Evolutionary conservation across 2,797 vertebrate species (phyloP), one percentile per base, ranked within the genome.

Genomic region (Sebastes paucispinis): DNA sequence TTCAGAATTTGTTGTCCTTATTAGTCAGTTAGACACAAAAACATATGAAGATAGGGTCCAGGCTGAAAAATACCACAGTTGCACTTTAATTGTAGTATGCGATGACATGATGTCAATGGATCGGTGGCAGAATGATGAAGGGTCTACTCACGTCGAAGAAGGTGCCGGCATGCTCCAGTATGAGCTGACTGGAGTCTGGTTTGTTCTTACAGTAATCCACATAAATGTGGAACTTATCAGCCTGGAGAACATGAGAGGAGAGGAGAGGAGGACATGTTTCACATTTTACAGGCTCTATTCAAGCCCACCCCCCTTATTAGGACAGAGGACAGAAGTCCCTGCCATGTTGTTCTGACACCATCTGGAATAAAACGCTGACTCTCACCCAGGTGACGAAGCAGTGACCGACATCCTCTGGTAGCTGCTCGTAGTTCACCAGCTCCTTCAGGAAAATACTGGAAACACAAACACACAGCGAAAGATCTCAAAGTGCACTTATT

Each of bases 191-290:
- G 89, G 98, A 99, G 94, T 99, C 98, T 3, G 98, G 98, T 86
- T 99, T 99, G 93, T 99, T 99, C 94, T 98, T 99, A 94, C 98
- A 99, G 95, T 99, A 99, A 81, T 97, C 97, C 84, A 99, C 98
- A 81, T 99, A 99, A 93, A 99, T 99, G 88, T 99, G 98, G 93
- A 99, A 99, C 90, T 98, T 99, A 93, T 99, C 98, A 74, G 98
- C 98, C 98, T 99, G 92, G 78, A 93, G 92, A 93, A 89, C 87
- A 80, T 14, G 25, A 68, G 14, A 78, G 3, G 18, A 47, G 47
- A 55, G 7, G 32, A 75, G 63, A 6, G 7, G 34, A 75, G 63
- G 4, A 47, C n/a, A n/a, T 8, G 16, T 54, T 62, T 34, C 7
- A 36, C 3, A 2, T 24, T 20, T 20, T 3, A 50, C 4, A 16